These are phyloP conservation scores for Cercopithecus hamlyni DNA, from an alignment of 2,797 vertebrate species.

Conservation along the genomic window DNA sequence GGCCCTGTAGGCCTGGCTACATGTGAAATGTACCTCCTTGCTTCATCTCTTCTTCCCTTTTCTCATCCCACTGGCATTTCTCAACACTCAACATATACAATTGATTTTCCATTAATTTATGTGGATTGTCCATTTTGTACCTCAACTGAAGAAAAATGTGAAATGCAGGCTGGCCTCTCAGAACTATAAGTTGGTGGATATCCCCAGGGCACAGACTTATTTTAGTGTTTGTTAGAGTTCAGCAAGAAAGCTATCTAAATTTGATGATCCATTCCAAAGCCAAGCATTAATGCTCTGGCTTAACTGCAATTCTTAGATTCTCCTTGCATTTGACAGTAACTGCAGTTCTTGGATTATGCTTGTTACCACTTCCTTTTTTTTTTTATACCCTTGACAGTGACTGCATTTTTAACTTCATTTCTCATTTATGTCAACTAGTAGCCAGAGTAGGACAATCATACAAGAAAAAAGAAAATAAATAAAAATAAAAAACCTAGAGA, in stretches of 20 bases:
- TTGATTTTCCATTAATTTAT: background rate
- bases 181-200: background rate
- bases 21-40: slow-evolving; percentile 28
- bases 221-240: slow-evolving; percentile 9
- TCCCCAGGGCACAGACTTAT: background rate
- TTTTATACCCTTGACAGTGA: background rate
- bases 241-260: background rate
- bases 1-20: background rate
- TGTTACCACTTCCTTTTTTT: background rate
- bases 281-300: background rate
- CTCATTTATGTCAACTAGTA: background rate
- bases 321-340: background rate
- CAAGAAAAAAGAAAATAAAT: background rate
- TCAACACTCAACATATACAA: background rate
- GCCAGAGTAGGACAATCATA: background rate
- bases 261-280: background rate
- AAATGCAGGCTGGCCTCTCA: background rate
- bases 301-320: background rate
- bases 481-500: background rate
- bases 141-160: background rate
- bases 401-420: background rate
- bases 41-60: background rate
- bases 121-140: background rate
- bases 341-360: background rate
- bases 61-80: background rate